A percentile compares a stretch with the other conserved stretches of the same genome.
These are phyloP conservation scores for Tokudaia tokunoshimensis DNA, from an alignment of 2,797 vertebrate species.

Conservation along the genomic window DNA sequence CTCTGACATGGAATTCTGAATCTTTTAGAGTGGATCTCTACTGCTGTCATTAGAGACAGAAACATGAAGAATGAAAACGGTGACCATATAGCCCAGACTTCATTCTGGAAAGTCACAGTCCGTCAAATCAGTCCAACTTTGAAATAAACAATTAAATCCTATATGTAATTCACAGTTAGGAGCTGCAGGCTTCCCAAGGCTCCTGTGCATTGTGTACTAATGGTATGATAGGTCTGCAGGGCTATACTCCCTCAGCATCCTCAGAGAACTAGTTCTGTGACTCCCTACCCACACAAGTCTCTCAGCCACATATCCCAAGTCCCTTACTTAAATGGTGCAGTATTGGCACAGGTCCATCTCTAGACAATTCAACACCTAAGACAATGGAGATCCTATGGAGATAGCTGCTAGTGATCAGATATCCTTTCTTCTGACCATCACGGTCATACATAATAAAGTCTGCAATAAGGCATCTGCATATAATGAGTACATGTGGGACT, in stretches of 20 bases:
- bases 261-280: not conserved
- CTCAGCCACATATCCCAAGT: not conserved
- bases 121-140: not conserved
- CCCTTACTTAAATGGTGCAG: too few relatives aligned
- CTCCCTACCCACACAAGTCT: not conserved
- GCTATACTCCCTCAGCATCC: not conserved
- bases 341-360: not conserved
- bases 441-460: not conserved
- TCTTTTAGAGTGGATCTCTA: not conserved
- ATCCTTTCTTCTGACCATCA: not conserved
- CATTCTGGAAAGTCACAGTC: not conserved
- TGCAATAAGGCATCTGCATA: not conserved
- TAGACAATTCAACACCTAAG: not conserved
- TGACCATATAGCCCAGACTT: not conserved
- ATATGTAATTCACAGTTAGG: not conserved
- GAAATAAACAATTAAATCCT: not conserved
- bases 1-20: not conserved
- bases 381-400: not conserved
- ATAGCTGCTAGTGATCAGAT: not conserved
- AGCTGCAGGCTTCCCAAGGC: not conserved
- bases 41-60: not conserved
- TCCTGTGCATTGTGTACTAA: not conserved
- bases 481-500: not conserved
- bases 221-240: not conserved
- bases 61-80: not conserved